Base-by-base conservation (phyloP, 92 coral and sea anemone species). In the Bergia sp. region DNA sequence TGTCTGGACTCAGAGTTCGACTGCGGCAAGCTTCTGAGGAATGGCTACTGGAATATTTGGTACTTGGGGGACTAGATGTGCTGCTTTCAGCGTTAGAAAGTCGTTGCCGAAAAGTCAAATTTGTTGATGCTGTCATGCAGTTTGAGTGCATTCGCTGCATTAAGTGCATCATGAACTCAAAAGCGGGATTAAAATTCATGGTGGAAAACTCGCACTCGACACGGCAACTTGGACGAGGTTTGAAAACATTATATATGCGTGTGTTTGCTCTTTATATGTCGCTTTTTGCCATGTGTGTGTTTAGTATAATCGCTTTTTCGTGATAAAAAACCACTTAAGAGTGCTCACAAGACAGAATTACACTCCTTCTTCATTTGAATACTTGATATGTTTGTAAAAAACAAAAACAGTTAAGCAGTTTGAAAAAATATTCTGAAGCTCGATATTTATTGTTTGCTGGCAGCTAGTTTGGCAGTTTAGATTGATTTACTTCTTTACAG, bases 171-270 rank as follows among this genome's bases (percentile, higher is more conserved):
- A 82, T 89, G 91, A 89, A 89, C 77, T 82, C 91, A 38, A 73
- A 73, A 73, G 78, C 88, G 29, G 91, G 91, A 20, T 37, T 89
- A 77, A 65, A 82, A 36, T 89, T 37, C 85, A 82, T 89, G 64
- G 47, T 89, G 40, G 81, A 82, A 82, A 65, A 89, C 57, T 73
- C 57, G 23, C 82, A 89, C 21, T 76, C 78, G 8, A 75, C 82
- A 69, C 91, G 91, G 43, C 91, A 73, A 36, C 86, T 89, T 37
- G 85, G 82, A 53, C 81, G 85, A 89, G 91, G 91, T 89, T 89
- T 82, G 85, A 49, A 45, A 47, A 12, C 37, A 37, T 15, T 82
- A 40, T 29, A 29, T 29, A 29, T 80, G 50, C 40, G 40, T 88
- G 65, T 66, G 43, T 43, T 53, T 41, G 49, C 55, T 69, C 77